Evolutionary conservation across 2,888 invertebrate species (phyloP).

Genomic region (Epirrhoe tristata): DNA sequence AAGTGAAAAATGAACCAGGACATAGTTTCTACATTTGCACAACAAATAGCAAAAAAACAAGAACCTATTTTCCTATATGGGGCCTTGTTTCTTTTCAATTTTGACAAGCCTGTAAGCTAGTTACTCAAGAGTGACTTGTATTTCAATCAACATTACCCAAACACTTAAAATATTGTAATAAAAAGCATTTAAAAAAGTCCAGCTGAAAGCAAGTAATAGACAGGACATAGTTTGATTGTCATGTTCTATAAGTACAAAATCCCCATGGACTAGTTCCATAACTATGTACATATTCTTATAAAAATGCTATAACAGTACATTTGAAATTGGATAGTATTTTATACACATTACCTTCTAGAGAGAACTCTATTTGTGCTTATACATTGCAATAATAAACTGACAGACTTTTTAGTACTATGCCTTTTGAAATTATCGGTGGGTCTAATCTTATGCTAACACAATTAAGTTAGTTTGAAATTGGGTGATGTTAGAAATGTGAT

Average conservation of each 20-base stretch:
- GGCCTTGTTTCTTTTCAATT: too few relatives aligned
- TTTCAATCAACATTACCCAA: constrained; percentile 1
- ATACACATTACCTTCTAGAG: constrained; percentile 21
- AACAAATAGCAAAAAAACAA: background rate
- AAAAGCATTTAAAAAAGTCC: constrained; percentile 19
- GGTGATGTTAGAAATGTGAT: constrained; percentile 12
- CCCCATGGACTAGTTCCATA: constrained; percentile 30
- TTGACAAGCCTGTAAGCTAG: background rate
- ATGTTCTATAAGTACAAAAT: constrained; percentile 43
- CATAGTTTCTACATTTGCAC: background rate
- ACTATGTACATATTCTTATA: constrained; percentile 29
- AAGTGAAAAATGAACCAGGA: background rate
- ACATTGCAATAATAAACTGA: constrained; percentile 27
- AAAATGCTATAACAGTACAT: constrained; percentile 34
- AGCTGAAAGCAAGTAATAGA: constrained; percentile 6
- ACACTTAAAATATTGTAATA: constrained; percentile 15
- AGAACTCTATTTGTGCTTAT: constrained; percentile 28
- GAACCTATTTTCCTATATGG: background rate
- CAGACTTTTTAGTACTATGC: constrained; percentile 23
- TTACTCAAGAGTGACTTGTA: background rate
- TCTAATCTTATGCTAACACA: constrained; percentile 29
- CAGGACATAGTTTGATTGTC: constrained; percentile 12
- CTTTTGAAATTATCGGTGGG: constrained; percentile 34
- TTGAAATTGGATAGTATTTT: constrained; percentile 24
- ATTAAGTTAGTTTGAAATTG: constrained; percentile 15